Evolutionary conservation across 2,113 vertebrate species (phyloP).

Genomic region (Cottus gobio): DNA sequence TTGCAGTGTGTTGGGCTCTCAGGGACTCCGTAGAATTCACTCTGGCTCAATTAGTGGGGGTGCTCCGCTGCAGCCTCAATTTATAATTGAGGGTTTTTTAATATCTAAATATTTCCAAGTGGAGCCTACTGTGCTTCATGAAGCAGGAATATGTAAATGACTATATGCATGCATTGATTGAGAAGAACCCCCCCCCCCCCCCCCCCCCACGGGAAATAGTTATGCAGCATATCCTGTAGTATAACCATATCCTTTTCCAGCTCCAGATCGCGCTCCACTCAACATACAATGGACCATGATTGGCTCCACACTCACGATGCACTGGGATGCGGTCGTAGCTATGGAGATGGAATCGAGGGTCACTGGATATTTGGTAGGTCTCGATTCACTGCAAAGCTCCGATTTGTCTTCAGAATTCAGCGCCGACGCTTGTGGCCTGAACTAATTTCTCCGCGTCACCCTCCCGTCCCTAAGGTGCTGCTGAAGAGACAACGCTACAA

Average conservation of each 20-base stretch:
- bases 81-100: background rate
- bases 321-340: conserved; percentile 94
- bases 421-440: background rate
- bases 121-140: background rate
- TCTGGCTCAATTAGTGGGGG: conserved; percentile 5
- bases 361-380: conserved; percentile 91
- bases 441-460: background rate
- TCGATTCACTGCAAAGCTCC: background rate
- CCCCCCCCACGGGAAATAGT: background rate
- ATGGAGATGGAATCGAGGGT: conserved; percentile 94
- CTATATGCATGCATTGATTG: background rate
- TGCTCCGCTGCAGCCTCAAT: background rate
- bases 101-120: background rate
- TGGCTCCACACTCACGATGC: conserved; percentile 88
- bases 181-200: background rate
- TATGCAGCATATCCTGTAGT: background rate
- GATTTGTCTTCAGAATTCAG: conserved; percentile 28
- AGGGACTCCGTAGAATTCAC: background rate
- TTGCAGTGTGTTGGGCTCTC: background rate
- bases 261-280: conserved; percentile 91
- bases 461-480: conserved; percentile 83
- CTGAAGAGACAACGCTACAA: conserved; percentile 87
- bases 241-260: conserved; percentile 70
- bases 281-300: conserved; percentile 94
- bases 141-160: background rate